Conservation (phyloP, 1,140 invertebrate genomes). For the Drosophila setifemur region DNA sequence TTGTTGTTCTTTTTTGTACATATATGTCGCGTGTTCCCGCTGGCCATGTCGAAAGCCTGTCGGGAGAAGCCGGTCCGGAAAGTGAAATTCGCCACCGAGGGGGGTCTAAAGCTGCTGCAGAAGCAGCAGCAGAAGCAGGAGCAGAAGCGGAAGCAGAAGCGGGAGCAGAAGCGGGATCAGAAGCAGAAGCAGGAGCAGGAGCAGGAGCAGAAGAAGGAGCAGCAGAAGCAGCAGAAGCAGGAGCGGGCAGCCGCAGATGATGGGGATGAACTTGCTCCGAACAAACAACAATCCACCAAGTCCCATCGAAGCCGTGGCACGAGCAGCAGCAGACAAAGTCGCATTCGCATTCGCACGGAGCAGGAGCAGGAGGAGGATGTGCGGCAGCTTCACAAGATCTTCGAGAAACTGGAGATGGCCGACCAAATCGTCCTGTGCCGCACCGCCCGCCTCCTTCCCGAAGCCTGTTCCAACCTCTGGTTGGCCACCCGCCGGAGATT, state of each 20-base stretch:
- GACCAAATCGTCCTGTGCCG: slow-evolving; percentile 18
- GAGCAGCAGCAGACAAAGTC: neutral
- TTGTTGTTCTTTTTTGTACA: neutral
- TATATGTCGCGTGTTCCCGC: neutral
- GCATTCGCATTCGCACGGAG: neutral
- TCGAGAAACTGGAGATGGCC: slow-evolving; percentile 6
- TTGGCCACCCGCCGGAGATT: neutral
- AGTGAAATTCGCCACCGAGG: no score
- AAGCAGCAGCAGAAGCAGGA: neutral
- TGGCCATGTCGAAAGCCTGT: no score
- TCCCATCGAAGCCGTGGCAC: no score
- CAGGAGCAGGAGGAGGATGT: neutral
- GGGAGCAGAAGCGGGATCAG: neutral
- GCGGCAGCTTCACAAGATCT: neutral
- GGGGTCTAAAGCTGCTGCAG: no score
- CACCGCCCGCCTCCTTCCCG: neutral
- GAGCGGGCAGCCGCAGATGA: neutral
- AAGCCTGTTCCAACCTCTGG: slow-evolving; percentile 9
- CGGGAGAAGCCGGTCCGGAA: no score
- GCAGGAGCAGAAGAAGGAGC: neutral
- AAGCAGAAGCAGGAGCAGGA: neutral
- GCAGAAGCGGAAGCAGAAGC: neutral
- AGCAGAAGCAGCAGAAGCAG: neutral
- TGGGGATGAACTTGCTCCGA: neutral
- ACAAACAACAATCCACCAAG: no score